Base-by-base conservation (phyloP, 2,888 invertebrate genomes). In the Leucania comma region DNA sequence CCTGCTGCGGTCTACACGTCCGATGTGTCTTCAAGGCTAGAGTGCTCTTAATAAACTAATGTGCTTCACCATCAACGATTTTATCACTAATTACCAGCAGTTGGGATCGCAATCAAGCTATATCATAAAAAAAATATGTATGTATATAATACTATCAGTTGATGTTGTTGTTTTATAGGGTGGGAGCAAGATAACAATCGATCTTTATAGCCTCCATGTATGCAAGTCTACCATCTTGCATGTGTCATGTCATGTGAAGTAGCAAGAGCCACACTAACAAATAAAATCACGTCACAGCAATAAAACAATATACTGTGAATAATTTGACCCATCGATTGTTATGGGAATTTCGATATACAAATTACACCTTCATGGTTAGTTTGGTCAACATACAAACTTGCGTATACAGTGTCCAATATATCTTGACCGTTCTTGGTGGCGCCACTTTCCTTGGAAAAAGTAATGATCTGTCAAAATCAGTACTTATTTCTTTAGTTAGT, bases 311-410 rank as follows among this genome's bases (percentile, higher is more conserved):
- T 29, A 66, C 75, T 80, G 75, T 76, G 72, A 79, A 61, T 72
- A 80, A 80, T 84, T 22, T 42, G 22, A 64, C 48, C 59, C 51
- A 73, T 66, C 58, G 57, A 58, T 51, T 74, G 48, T 69, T 84
- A 77, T 84, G 83, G 77, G 80, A 76, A 72, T 74, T 62, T 76
- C 53, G 60, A 68, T 64, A 54, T 35, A 69, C 62, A 38, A 57
- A 65, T 68, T 60, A 76, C 42, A 50, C 61, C 61, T 69, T 74
- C 69, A 83, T 17, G 85, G 80, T 62, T 57, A 59, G n/a, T 83
- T 84, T 67, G n/a, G 29, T 2, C 46, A 68, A n/a, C 54, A 17
- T 57, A 63, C 46, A 35, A n/a, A 73, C 64, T 59, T 20, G 35
- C 29, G 24, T 35, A 54, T 26, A 48, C 8, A 1, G 0, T 32